Percentiles rank a stretch among this genome's conserved stretches.
Evolutionary conservation across 1,140 invertebrate species (phyloP).

Genomic region (Pseudomyrmex sp.): DNA sequence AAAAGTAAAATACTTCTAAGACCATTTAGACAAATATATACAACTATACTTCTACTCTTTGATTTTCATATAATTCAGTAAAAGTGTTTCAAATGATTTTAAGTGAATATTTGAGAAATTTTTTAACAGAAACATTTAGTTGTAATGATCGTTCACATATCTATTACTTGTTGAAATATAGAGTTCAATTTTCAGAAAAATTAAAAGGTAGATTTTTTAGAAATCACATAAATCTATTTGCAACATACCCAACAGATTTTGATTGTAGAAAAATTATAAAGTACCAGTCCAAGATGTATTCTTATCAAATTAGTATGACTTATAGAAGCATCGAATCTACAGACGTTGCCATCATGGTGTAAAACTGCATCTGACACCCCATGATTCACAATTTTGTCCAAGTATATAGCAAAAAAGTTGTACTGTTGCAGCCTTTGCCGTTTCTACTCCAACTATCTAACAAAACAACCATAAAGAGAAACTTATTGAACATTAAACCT

Average conservation of each 20-base stretch:
- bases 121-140: neutral
- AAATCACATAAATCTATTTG: neutral
- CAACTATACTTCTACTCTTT: no score
- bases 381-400: constrained; percentile 90
- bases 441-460: constrained; percentile 94
- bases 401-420: constrained; percentile 90
- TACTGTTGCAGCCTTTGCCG: constrained; percentile 86
- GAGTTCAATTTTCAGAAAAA: no score
- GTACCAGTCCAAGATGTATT: constrained; percentile 89
- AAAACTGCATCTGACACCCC: constrained; percentile 86
- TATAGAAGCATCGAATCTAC: constrained; percentile 86
- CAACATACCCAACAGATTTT: constrained; percentile 89
- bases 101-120: neutral
- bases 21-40: no score
- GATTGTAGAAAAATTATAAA: constrained; percentile 91
- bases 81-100: no score
- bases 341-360: constrained; percentile 87
- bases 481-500: neutral
- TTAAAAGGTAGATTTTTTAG: no score
- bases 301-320: constrained; percentile 88
- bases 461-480: constrained; percentile 5
- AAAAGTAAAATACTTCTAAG: neutral
- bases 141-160: no score
- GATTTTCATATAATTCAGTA: no score
- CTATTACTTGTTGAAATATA: no score